Conservation (phyloP, 2,888 invertebrate species). For the Chymomyza procnemis region DNA sequence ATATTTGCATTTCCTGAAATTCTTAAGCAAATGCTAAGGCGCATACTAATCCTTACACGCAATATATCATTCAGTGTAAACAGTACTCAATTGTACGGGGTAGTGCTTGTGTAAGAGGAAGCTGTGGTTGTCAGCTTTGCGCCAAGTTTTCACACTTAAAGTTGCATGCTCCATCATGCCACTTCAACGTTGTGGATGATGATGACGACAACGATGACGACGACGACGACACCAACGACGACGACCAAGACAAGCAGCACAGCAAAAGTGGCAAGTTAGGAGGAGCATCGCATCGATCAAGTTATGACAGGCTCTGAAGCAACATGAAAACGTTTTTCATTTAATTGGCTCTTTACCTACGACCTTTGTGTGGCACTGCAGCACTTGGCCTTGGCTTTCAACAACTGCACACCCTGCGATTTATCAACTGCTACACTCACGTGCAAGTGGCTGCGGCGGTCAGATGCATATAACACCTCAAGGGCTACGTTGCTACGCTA, state of each 20-base stretch:
- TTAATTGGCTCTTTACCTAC: conserved; percentile 46
- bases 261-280: neutral
- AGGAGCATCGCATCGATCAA: conserved; percentile 53
- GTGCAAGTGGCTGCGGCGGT: too few relatives aligned
- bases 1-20: neutral
- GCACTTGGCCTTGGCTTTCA: neutral
- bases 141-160: neutral
- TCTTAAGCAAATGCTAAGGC: neutral
- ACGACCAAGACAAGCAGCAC: conserved; percentile 3
- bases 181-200: neutral
- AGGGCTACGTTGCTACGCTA: neutral
- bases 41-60: neutral
- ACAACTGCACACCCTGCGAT: conserved; percentile 11
- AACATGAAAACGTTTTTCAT: conserved; percentile 56
- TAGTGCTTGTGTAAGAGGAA: neutral
- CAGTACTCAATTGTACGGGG: neutral
- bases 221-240: neutral
- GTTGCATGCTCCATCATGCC: neutral
- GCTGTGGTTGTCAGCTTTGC: neutral
- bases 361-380: neutral
- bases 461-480: too few relatives aligned
- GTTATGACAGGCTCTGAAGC: conserved; percentile 44
- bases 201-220: neutral
- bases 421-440: conserved; percentile 30
- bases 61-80: neutral